Conservation (phyloP, 53 echinoderm and acorn worm genomes). For the Patiria pectinifera region DNA sequence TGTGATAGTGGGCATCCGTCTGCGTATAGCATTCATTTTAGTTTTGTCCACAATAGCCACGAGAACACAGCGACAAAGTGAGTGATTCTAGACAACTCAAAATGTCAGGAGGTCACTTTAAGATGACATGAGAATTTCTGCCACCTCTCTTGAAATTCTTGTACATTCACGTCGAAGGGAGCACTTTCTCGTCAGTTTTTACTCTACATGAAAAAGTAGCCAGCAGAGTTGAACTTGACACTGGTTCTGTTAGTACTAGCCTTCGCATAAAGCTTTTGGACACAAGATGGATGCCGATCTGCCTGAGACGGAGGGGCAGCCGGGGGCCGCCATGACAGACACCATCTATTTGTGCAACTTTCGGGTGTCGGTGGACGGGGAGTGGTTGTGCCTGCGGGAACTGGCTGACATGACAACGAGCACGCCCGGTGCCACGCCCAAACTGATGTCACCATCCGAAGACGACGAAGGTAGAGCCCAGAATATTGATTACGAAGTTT, state of each 20-base stretch:
- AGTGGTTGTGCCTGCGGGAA: conserved; percentile 96
- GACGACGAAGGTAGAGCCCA: conserved; percentile 57
- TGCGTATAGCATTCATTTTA: no score
- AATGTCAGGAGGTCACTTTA: neutral
- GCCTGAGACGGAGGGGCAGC: neutral
- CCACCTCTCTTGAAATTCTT: neutral
- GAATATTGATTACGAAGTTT: neutral
- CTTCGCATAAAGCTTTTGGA: neutral
- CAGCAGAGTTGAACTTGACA: no score
- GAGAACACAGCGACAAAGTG: no score
- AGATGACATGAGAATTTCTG: neutral
- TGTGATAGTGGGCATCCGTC: neutral
- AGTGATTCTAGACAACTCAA: neutral
- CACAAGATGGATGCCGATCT: conserved; percentile 31
- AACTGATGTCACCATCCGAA: conserved; percentile 76
- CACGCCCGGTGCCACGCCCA: conserved; percentile 63
- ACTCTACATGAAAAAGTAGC: no score
- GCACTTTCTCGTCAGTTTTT: no score
- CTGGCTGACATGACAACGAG: conserved; percentile 77
- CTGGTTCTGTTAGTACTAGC: neutral
- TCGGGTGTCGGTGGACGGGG: conserved; percentile 98
- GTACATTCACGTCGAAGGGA: no score
- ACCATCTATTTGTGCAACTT: conserved; percentile 99
- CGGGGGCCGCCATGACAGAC: conserved; percentile 70
- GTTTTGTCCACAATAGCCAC: no score